Evolutionary conservation across 2,888 invertebrate genomes (phyloP).

Genomic region (Megaustenia siamemsis): DNA sequence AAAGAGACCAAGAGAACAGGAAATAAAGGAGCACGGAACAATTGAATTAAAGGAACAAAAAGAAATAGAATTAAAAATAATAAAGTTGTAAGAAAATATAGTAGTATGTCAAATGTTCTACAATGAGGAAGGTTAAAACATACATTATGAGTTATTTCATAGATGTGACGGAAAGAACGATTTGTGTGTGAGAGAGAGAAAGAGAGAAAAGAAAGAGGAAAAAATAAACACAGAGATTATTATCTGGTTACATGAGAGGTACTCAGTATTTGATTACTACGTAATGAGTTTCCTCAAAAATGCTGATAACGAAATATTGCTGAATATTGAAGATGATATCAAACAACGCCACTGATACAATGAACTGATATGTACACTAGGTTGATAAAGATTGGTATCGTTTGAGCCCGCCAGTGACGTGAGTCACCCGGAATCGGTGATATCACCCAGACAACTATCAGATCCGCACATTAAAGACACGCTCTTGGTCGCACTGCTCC

Average conservation of each 20-base stretch:
- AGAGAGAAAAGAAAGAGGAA: neutral
- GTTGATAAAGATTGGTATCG: conserved; percentile 2
- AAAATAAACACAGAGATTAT: too few species aligned
- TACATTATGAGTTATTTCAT: too few species aligned
- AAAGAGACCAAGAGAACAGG: too few species aligned
- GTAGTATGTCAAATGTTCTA: too few species aligned
- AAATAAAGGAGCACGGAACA: too few species aligned
- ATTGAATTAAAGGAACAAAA: too few species aligned
- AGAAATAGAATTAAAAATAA: too few species aligned
- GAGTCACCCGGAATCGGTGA: neutral
- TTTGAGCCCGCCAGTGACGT: neutral
- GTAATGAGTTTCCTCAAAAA: neutral
- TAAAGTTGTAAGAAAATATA: too few species aligned
- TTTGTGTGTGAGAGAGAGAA: neutral
- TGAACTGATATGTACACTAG: neutral
- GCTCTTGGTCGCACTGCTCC: neutral
- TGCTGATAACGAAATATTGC: neutral
- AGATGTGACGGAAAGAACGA: too few species aligned
- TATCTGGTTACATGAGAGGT: neutral
- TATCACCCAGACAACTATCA: too few species aligned
- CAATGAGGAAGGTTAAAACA: too few species aligned
- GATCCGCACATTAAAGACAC: neutral
- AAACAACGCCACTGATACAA: neutral
- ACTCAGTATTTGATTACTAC: neutral
- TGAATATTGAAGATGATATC: conserved; percentile 17